phyloP scores from a whole-genome alignment of 2,113 vertebrate species.

The Apteryx mantelli region DNA sequence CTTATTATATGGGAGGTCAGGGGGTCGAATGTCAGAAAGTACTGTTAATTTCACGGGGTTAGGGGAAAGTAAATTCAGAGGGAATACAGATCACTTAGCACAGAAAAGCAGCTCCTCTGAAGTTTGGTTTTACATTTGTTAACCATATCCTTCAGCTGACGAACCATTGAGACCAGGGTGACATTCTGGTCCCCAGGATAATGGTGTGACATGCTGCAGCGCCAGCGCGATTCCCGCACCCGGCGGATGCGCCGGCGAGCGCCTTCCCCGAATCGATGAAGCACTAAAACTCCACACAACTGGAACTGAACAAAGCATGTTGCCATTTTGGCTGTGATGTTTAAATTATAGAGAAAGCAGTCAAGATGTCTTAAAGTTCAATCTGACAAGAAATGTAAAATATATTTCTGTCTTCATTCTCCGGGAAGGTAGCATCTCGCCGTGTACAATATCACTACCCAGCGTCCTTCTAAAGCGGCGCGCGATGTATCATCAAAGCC shows the following conservation, averaged over 20 bases:
- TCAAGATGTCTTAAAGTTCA: slow-evolving; percentile 81
- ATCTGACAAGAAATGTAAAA: slow-evolving; percentile 79
- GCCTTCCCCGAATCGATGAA: slow-evolving; percentile 66
- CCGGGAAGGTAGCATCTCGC: slow-evolving; percentile 64
- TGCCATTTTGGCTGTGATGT: slow-evolving; percentile 80
- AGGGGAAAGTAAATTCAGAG: slow-evolving; percentile 98
- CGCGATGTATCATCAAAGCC: not conserved
- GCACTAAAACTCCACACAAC: slow-evolving; percentile 76
- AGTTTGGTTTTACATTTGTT: slow-evolving; percentile 94
- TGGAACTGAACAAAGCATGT: slow-evolving; percentile 76
- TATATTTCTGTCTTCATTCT: slow-evolving; percentile 70
- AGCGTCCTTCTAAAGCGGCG: not conserved
- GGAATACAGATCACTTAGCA: slow-evolving; percentile 99
- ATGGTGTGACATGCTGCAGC: slow-evolving; percentile 84
- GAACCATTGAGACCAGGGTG: slow-evolving; percentile 90
- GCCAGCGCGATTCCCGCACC: slow-evolving; percentile 78
- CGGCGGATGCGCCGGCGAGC: slow-evolving; percentile 34
- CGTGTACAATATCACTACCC: not conserved
- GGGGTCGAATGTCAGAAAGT: slow-evolving; percentile 94
- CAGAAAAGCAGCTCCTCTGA: slow-evolving; percentile 87
- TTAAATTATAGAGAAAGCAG: slow-evolving; percentile 73
- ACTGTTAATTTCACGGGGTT: slow-evolving; percentile 99
- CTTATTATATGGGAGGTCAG: slow-evolving; percentile 97
- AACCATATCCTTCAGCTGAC: slow-evolving; percentile 93
- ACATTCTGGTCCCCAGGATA: slow-evolving; percentile 83